phyloP scores from a whole-genome alignment of 2,113 vertebrate genomes.

The Passer domesticus region DNA sequence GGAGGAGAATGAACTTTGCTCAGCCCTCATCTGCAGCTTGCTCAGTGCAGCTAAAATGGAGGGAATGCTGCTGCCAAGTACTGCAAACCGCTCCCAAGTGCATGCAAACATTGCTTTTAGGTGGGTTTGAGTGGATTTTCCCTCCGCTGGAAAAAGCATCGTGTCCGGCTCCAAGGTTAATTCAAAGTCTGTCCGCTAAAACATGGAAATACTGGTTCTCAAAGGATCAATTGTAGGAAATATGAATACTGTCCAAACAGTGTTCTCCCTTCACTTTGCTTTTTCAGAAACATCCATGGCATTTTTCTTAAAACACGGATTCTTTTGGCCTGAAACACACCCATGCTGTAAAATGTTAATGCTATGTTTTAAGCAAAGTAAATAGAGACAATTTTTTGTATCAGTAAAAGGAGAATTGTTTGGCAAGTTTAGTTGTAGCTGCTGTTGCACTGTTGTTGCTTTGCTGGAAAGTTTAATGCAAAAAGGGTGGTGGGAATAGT shows the following conservation, averaged over 20 bases:
- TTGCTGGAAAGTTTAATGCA: background rate
- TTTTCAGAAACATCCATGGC: background rate
- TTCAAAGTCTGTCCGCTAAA: background rate
- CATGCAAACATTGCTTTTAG: background rate
- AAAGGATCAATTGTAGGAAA: background rate
- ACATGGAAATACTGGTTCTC: background rate
- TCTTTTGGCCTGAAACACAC: background rate
- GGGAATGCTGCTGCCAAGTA: background rate
- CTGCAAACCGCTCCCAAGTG: background rate
- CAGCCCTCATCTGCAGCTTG: background rate
- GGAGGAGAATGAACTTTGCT: background rate
- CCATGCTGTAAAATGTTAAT: background rate
- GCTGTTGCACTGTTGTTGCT: background rate
- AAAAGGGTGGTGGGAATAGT: rapidly evolving
- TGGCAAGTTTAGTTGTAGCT: background rate
- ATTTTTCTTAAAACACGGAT: background rate
- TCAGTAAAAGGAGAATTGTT: background rate
- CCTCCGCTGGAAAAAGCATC: background rate
- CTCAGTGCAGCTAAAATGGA: background rate
- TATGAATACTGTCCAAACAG: background rate
- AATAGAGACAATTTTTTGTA: background rate
- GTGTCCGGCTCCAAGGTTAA: background rate
- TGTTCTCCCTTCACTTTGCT: background rate
- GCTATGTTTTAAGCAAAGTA: background rate
- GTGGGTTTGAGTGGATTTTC: background rate